Evolutionary conservation across 2,797 vertebrate species (phyloP).

Genomic region (Psittacula derbiana): DNA sequence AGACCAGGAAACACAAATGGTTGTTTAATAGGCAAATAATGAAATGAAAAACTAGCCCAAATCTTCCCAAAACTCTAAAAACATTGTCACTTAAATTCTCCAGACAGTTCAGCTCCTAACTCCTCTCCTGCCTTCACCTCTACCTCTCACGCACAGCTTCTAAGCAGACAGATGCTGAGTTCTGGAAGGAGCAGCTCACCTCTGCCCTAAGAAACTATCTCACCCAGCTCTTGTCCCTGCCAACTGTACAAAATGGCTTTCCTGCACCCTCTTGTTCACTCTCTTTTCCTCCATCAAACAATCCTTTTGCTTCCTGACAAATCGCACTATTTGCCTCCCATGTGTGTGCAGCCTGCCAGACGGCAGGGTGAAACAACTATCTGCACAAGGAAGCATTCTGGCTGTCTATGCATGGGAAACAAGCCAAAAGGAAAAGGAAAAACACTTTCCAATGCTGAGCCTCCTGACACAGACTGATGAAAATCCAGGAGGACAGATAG

Average conservation of each 20-base stretch:
- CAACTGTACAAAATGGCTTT: neutral
- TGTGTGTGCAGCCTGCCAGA: slow-evolving; percentile 33
- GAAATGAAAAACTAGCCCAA: neutral
- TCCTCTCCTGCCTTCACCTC: neutral
- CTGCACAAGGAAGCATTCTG: neutral
- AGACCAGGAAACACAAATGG: neutral
- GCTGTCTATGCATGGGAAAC: neutral
- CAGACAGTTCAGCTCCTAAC: neutral
- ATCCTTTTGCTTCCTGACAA: slow-evolving; percentile 35
- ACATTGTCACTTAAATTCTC: neutral
- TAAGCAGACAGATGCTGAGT: neutral
- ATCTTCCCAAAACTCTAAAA: neutral
- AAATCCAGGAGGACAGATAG: neutral
- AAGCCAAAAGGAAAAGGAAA: slow-evolving; percentile 29
- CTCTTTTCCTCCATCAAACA: slow-evolving; percentile 15
- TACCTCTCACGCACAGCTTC: neutral
- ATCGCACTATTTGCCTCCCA: slow-evolving; percentile 50
- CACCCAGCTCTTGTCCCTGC: neutral
- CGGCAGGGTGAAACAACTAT: slow-evolving; percentile 47
- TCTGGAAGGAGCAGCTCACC: neutral
- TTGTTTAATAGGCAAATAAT: neutral
- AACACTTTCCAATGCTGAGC: neutral
- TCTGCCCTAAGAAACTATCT: neutral
- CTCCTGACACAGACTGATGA: neutral
- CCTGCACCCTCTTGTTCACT: neutral